Evolutionary conservation across 1,140 invertebrate species (phyloP), one percentile per base, ranked within the genome.

Genomic region (Arctopsyche grandis): DNA sequence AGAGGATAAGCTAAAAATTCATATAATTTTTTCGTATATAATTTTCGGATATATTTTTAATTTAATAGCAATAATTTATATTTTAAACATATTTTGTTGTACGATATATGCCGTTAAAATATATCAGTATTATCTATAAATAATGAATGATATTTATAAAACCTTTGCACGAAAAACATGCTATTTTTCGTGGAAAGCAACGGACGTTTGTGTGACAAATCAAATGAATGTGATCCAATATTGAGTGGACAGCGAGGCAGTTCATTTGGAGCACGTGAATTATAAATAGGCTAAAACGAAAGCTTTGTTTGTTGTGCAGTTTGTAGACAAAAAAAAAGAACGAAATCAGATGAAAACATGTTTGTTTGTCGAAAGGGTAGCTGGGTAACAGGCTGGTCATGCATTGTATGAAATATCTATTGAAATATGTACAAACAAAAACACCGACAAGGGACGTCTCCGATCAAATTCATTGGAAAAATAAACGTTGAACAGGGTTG

Each of bases 381-480:
- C 80, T 21, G 29, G 74, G 74, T 76, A 76, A 74, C 80, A 77
- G 70, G 63, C 77, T 73, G 80, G 73, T 56, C 77, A 79, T 81
- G 77, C 74, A 77, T 79, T 73, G 66, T 75, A 58, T 66, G 79
- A 80, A 74, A 74, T 74, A 74, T 74, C 71, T 74, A 63, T 63
- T 76, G 74, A 63, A 76, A 75, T 69, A n/a, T n/a, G n/a, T n/a
- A 70, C 80, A 78, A 81, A 81, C 80, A 81, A 78, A 81, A 70
- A 75, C 77, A 78, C 80, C 58, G 73, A 78, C 71, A 81, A 43
- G 76, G 76, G 70, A 75, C 71, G 60, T 78, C 80, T 81, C 76
- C 80, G 77, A 81, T 81, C 76, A 78, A 75, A 78, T 81, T 76
- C 77, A 79, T 81, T 70, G 70, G 76, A 63, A 81, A 78, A 81